These are phyloP conservation scores for Carpatolechia fugitivella DNA, from an alignment of 2,888 invertebrate genomes.

Conservation along the genomic window DNA sequence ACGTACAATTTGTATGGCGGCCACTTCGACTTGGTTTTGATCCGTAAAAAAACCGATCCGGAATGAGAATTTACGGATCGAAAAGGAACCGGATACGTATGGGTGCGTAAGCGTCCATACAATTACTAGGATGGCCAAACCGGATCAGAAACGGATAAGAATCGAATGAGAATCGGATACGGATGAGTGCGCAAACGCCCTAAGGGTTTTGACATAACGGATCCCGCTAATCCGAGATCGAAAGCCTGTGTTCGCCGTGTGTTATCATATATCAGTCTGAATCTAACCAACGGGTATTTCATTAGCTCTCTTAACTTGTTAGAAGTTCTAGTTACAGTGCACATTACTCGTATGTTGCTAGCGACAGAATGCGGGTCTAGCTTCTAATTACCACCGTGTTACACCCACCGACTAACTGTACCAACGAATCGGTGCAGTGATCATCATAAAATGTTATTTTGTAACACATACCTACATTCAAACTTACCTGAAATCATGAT, in stretches of 20 bases:
- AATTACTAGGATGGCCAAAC: too few relatives aligned
- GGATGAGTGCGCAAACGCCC: too few relatives aligned
- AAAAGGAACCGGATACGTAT: too few relatives aligned
- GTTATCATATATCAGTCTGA: slow-evolving; percentile 12
- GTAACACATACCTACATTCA: slow-evolving; percentile 32
- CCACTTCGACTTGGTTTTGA: too few relatives aligned
- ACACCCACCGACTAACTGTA: slow-evolving; percentile 38
- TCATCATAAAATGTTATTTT: slow-evolving; percentile 25
- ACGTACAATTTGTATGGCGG: too few relatives aligned
- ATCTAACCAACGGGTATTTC: slow-evolving; percentile 25
- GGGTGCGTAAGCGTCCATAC: too few relatives aligned
- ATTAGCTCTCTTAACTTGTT: slow-evolving; percentile 27
- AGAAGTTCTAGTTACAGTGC: slow-evolving; percentile 7
- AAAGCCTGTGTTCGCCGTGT: not conserved
- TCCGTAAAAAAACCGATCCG: too few relatives aligned
- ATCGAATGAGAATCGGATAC: too few relatives aligned
- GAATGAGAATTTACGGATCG: too few relatives aligned
- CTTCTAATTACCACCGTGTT: slow-evolving; percentile 43
- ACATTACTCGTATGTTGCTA: slow-evolving; percentile 1
- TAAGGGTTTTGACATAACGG: slow-evolving; percentile 9
- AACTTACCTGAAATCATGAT: slow-evolving; percentile 13
- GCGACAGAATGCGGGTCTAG: slow-evolving; percentile 26
- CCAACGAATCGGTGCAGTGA: slow-evolving; percentile 14
- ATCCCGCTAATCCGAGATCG: slow-evolving; percentile 5
- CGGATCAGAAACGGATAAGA: too few relatives aligned